phyloP scores from a whole-genome alignment of 2,113 vertebrate species.

The Brachyhypopomus occidentalis region DNA sequence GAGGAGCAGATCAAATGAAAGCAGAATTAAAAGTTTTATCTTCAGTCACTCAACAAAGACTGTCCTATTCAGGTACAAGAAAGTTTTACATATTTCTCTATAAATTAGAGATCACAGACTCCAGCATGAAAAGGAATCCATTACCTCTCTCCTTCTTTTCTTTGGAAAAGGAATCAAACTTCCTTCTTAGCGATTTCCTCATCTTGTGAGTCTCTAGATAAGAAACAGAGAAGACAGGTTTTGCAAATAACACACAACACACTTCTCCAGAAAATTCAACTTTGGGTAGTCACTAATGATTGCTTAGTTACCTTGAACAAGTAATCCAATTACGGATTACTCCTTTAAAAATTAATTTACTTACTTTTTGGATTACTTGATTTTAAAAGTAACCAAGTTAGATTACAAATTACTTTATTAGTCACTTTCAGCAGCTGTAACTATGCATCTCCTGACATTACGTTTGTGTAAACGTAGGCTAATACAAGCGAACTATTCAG shows the following conservation, averaged over 20 bases:
- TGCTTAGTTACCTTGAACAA: too few species aligned
- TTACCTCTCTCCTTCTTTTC: conserved; percentile 83
- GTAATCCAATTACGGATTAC: too few species aligned
- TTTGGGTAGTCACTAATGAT: not conserved
- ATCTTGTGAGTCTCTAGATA: conserved; percentile 74
- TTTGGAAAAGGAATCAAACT: conserved; percentile 84
- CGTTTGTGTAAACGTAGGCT: too few species aligned
- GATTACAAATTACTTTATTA: too few species aligned
- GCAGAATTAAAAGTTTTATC: not conserved
- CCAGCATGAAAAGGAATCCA: conserved; percentile 17
- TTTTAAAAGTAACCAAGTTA: too few species aligned
- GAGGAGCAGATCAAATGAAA: not conserved
- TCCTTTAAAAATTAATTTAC: too few species aligned
- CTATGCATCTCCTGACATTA: too few species aligned
- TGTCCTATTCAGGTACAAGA: not conserved
- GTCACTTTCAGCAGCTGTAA: too few species aligned
- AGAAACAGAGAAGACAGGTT: not conserved
- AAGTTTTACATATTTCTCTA: too few species aligned
- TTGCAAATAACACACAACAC: not conserved
- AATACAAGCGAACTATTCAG: too few species aligned
- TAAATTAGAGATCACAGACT: not conserved
- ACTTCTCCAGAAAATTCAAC: not conserved
- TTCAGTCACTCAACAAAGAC: not conserved
- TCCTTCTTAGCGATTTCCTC: conserved; percentile 79
- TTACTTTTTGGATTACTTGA: too few species aligned